Percentiles rank a stretch among this genome's conserved stretches.
Conservation (phyloP, 2,113 vertebrate genomes). For the Nannospalax galili region DNA sequence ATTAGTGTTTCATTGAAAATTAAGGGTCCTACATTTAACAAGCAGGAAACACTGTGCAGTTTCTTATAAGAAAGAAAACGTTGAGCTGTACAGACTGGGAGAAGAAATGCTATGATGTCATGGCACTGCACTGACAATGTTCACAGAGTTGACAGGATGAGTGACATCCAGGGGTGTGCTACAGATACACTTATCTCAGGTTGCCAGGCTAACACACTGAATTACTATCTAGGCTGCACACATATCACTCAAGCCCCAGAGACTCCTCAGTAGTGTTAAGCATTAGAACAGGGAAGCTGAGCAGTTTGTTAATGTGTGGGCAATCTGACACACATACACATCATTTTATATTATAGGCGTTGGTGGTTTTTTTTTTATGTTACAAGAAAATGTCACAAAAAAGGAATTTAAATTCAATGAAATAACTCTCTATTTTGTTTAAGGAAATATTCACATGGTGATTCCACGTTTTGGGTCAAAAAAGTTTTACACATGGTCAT, state of each 20-base stretch:
- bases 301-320: neutral
- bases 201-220: slow-evolving; percentile 39
- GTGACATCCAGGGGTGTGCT: neutral
- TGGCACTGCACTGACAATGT: neutral
- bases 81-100: neutral
- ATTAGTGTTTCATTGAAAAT: neutral
- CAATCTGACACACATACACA: neutral
- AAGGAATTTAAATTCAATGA: neutral
- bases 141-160: neutral
- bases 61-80: neutral
- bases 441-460: neutral
- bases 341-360: neutral
- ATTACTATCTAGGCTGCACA: neutral
- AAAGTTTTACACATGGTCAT: neutral
- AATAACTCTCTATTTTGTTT: slow-evolving; percentile 1
- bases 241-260: neutral
- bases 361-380: neutral
- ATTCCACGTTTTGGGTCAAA: neutral
- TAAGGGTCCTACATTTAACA: neutral
- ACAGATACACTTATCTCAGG: slow-evolving; percentile 38
- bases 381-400: neutral
- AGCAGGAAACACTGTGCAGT: neutral
- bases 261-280: neutral
- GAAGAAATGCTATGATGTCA: slow-evolving; percentile 33
- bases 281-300: neutral